Conservation (phyloP, 1,140 invertebrate species). For the Asbolus verrucosus region DNA sequence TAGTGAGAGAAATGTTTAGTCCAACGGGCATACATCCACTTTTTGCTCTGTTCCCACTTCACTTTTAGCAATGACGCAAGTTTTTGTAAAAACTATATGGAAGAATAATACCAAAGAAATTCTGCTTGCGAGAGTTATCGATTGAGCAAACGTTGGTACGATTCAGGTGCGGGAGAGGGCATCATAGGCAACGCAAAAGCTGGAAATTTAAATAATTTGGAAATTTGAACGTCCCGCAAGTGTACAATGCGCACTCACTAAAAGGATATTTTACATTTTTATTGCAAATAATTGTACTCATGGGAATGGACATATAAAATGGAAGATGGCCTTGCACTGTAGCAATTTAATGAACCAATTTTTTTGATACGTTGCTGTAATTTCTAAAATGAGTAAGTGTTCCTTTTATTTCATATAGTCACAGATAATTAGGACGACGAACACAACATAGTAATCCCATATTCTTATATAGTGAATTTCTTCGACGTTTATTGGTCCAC, state of each 20-base stretch:
- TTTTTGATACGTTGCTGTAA: slow-evolving; percentile 13
- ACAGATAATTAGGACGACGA: slow-evolving; percentile 74
- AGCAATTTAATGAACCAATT: slow-evolving; percentile 18
- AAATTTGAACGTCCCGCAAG: not conserved
- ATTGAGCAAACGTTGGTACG: slow-evolving; percentile 21
- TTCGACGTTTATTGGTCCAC: slow-evolving; percentile 71
- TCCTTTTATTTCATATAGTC: slow-evolving; percentile 58
- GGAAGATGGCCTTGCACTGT: slow-evolving; percentile 12
- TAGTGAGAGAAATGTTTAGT: too few species aligned
- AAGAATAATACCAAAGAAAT: not conserved
- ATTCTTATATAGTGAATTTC: slow-evolving; percentile 74
- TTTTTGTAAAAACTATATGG: too few species aligned
- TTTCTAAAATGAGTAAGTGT: slow-evolving; percentile 32
- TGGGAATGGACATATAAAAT: slow-evolving; percentile 6
- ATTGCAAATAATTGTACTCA: slow-evolving; percentile 30
- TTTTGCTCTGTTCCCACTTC: not conserved
- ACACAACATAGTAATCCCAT: slow-evolving; percentile 77
- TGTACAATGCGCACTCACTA: too few species aligned
- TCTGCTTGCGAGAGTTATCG: not conserved
- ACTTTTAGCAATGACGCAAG: too few species aligned
- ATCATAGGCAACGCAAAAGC: too few species aligned
- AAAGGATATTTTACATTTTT: not conserved
- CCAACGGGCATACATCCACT: too few species aligned
- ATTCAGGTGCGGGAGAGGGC: too few species aligned
- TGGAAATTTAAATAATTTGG: too few species aligned